Evolutionary conservation across 2,888 invertebrate species (phyloP), one percentile per base, ranked within the genome.

Genomic region (Apotomis turbidana): DNA sequence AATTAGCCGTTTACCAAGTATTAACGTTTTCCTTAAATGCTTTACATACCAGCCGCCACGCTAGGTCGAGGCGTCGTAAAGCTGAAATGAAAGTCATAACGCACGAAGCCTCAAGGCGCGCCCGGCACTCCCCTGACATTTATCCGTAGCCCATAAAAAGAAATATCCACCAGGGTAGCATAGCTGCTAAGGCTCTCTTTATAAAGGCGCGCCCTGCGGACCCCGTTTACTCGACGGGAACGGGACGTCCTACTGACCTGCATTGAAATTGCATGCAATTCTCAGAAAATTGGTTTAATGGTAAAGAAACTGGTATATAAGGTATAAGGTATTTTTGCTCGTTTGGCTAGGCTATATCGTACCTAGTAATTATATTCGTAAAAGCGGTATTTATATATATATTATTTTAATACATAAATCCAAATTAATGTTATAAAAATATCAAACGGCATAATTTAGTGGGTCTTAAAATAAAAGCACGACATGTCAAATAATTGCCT

Each of bases 141-240:
- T 93, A 88, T 87, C 87, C 89, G 85, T 85, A 87, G 88, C 88
- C 90, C 92, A 91, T 93, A 93, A 93, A 93, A 93, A 91, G 90
- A 91, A 90, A 91, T 89, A 88, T 88, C 87, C 88, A 91, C 91
- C 86, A 90, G 92, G 90, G 87, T 80, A 88, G 80, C 90, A 92
- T 88, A 79, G 83, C 81, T 76, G 83, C 78, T 81, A 85, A 87
- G 88, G 89, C 83, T 85, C 82, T 81, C 84, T 83, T 85, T 82
- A 83, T 83, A 91, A 90, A 92, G 90, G 92, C 90, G 86, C 90
- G 83, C 90, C 92, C 90, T 83, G 81, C 80, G 77, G 78, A 52
- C 58, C 78, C 82, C 83, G 85, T 83, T 81, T 81, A 79, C 84
- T 78, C 81, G 77, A 78, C 79, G 52, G 71, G 71, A 68, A 63